A percentile compares a stretch with the other conserved stretches of the same genome.
Conservation (phyloP, 1,140 invertebrate species). For the Rhizoglyphus robini region DNA sequence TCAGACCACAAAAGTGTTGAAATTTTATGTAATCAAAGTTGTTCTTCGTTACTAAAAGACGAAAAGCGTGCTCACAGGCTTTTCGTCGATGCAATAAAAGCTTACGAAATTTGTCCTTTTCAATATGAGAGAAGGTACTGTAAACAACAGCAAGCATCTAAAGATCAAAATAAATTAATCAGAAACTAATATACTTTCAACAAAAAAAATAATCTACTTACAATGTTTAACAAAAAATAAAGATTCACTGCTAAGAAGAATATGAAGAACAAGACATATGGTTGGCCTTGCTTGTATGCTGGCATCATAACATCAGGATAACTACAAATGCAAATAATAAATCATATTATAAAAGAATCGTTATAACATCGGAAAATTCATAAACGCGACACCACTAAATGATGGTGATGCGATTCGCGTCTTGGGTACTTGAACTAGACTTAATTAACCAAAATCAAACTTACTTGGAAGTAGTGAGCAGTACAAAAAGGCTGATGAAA, state of each 20-base stretch:
- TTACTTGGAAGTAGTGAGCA: constrained; percentile 82
- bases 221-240: constrained; percentile 79
- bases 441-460: constrained; percentile 38
- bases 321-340: too few relatives aligned
- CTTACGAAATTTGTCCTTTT: constrained; percentile 73
- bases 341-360: constrained; percentile 1
- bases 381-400: too few relatives aligned
- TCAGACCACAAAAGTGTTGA: constrained; percentile 62
- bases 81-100: constrained; percentile 65
- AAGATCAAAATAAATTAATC: constrained; percentile 25
- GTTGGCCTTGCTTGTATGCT: constrained; percentile 60
- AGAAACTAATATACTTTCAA: neutral
- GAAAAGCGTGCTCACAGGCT: constrained; percentile 68
- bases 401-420: too few relatives aligned
- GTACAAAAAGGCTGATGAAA: constrained; percentile 75
- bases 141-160: constrained; percentile 79
- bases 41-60: constrained; percentile 51
- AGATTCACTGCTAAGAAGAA: constrained; percentile 67
- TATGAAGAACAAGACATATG: constrained; percentile 73
- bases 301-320: constrained; percentile 85
- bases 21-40: constrained; percentile 45
- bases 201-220: constrained; percentile 34
- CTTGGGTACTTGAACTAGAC: too few relatives aligned
- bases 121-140: constrained; percentile 71
- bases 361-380: constrained; percentile 7